Evolutionary conservation across 2,888 invertebrate genomes (phyloP), one percentile per base, ranked within the genome.

Genomic region (Pheosia tremula): DNA sequence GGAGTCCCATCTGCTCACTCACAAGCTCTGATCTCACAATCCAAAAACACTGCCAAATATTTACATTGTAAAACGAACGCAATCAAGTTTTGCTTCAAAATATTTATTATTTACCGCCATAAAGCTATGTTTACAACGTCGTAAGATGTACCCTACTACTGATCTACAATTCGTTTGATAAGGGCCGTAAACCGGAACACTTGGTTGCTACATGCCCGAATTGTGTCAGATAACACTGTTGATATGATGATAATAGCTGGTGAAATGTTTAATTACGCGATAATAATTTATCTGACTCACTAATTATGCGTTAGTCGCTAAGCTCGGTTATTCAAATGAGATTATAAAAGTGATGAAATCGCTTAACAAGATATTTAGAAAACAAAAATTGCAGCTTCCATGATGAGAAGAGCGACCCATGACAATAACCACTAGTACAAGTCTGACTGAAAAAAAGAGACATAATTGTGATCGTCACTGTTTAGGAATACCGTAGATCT

Each of bases 131-230:
- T 74, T 74, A 71, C 77, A 65, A 59, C 56, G 56, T 41, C 39
- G 24, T 39, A 56, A 45, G 57, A 49, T 53, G 41, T 56, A 62
- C 49, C 47, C 24, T 59, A 47, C 50, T 53, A n/a, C 41, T 43
- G 39, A 3, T 37, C 41, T 45, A 45, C 57, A n/a, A 71, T 72
- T 72, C 71, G 77, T 74, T 69, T 72, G 81, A 81, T 83, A 81
- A 79, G 70, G 60, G 64, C 69, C 63, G 72, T 80, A 79, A 82
- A 77, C 78, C 71, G 69, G 74, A 73, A 74, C 72, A 64, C 66
- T 39, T 24, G 47, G 61, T 72, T 71, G 68, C 74, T 62, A 57
- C 69, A 75, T 56, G 69, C 56, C 56, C 41, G 59, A 77, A 74
- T 59, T 71, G 59, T 73, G 71, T 62, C 70, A 79, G 74, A 79